A percentile compares a stretch with the other conserved stretches of the same genome.
These are phyloP conservation scores for Ferdinandea cuprea DNA, from an alignment of 2,888 invertebrate species.

Conservation along the genomic window DNA sequence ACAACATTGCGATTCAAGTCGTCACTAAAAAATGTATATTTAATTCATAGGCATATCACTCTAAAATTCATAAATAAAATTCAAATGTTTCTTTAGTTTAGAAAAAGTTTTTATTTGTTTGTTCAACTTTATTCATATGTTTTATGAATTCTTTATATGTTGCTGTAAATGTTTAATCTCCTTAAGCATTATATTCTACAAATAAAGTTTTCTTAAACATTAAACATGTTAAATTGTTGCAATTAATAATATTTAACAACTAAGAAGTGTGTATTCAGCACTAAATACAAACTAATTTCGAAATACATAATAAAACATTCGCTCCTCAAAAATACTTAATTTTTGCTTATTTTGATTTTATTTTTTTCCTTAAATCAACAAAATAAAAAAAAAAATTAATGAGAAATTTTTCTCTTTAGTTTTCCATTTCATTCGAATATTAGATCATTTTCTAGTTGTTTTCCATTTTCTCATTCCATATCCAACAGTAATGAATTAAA, in stretches of 20 bases:
- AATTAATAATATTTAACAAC: conserved; percentile 38
- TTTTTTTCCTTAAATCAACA: background rate
- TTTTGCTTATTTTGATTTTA: background rate
- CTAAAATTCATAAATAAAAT: background rate
- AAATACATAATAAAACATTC: conserved; percentile 10
- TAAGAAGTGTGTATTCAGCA: conserved; percentile 26
- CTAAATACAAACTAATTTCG: conserved; percentile 45
- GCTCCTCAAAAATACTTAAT: conserved; percentile 10
- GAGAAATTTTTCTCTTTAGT: conserved; percentile 19
- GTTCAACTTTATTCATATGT: conserved; percentile 38
- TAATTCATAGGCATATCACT: too few species aligned
- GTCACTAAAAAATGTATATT: too few species aligned
- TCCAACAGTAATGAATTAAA: conserved; percentile 7
- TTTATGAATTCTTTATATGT: conserved; percentile 32
- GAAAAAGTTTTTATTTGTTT: conserved; percentile 24
- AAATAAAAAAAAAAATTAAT: conserved; percentile 14
- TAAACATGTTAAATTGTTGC: conserved; percentile 33
- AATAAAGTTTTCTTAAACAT: conserved; percentile 40
- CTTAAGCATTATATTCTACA: conserved; percentile 42
- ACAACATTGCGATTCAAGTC: too few species aligned
- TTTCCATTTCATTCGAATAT: conserved; percentile 33
- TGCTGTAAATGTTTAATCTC: conserved; percentile 34
- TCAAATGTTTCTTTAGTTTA: conserved; percentile 17
- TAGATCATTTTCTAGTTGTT: background rate
- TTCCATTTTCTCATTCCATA: background rate